Evolutionary conservation across 2,797 vertebrate genomes (phyloP), one percentile per base, ranked within the genome.

Genomic region (Halcyon chelicuti): DNA sequence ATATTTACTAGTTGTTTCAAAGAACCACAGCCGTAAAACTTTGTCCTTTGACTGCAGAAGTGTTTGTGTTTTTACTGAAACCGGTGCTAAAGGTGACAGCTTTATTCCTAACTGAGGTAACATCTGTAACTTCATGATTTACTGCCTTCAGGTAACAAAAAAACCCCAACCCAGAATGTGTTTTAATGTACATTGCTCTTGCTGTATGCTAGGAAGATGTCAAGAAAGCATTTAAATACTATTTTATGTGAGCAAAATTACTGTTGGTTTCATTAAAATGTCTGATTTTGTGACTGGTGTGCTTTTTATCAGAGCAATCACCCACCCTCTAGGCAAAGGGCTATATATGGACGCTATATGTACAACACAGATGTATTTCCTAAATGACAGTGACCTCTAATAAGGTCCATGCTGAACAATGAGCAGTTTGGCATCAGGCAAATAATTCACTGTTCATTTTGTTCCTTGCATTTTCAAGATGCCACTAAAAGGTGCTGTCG

Each of bases 31-130:
- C 83, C 74, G 40, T 95, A 95, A 96, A 96, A 93, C 86, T 95
- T 86, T n/a, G 88, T 49, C 67, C 2, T 79, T 77, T 67, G 61
- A 51, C 88, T 93, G 77, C 65, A 88, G 60, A 90, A 95, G 71
- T 96, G 92, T 95, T 96, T 94, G 95, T 90, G 91, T 90, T 96
- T 95, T 94, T 74, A 90, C 86, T 93, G 74, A 93, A 96, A 94
- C 65, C 71, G 52, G 16, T 80, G 88, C 49, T 95, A 75, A 93
- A 95, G 94, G 96, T 95, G 94, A 63, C 84, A 63, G 40, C 46
- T 94, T 94, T 94, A 74, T 76, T 95, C 57, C 73, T 77, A 37
- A 39, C 49, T 39, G 55, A 46, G 90, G 93, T 51, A 90, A 94
- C 88, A 70, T 73, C 61, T 85, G 67, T 85, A 79, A 86, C 19